Evolutionary conservation across 1,140 invertebrate genomes (phyloP).

Genomic region (Drosophila trapezifrons): DNA sequence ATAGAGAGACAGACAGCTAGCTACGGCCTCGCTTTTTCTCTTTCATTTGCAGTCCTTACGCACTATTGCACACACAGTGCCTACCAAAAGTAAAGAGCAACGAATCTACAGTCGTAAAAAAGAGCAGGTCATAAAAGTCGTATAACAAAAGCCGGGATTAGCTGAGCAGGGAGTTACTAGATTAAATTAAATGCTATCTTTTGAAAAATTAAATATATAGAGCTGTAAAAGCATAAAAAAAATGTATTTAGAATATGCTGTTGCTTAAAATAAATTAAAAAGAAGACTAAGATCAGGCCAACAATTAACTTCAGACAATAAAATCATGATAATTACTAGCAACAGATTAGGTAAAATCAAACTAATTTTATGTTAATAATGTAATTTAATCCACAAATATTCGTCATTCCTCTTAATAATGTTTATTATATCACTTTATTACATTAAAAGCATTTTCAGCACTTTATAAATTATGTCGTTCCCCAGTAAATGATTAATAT

Average conservation of each 20-base stretch:
- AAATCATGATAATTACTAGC: neutral
- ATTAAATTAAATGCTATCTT: neutral
- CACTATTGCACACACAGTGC: conserved; percentile 26
- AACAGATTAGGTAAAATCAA: neutral
- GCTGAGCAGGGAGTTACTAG: too few relatives aligned
- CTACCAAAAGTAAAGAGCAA: neutral
- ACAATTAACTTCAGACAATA: neutral
- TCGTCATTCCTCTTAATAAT: neutral
- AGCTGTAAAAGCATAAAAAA: neutral
- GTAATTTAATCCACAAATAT: neutral
- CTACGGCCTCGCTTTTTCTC: neutral
- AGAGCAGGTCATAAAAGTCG: neutral
- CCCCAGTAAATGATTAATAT: conserved; percentile 1
- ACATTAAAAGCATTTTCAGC: conserved; percentile 4
- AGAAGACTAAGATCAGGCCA: too few relatives aligned
- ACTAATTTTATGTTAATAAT: neutral
- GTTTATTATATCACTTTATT: neutral
- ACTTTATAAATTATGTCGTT: conserved; percentile 3
- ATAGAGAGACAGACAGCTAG: conserved; percentile 25
- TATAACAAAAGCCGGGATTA: neutral
- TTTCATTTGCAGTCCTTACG: conserved; percentile 34
- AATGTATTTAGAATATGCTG: too few relatives aligned
- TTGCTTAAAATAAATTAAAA: neutral
- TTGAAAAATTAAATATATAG: neutral
- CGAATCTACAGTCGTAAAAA: conserved; percentile 5